Evolutionary conservation across 2,888 invertebrate species (phyloP).

Genomic region (Hofmannophila pseudospretella): DNA sequence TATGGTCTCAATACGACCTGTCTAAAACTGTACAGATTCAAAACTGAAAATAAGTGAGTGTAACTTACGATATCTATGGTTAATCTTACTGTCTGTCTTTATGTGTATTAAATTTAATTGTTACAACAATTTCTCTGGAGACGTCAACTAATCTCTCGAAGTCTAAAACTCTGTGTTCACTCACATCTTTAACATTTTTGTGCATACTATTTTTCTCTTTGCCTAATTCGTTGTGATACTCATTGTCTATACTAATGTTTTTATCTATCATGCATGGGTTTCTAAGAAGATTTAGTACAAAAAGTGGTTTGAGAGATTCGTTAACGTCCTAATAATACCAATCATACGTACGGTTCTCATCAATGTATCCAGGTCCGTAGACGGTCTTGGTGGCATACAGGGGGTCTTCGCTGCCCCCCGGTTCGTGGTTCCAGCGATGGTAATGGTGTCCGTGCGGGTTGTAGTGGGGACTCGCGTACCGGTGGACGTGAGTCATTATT

Average conservation of each 20-base stretch:
- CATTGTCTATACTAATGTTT: conserved; percentile 1
- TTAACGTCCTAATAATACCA: conserved; percentile 35
- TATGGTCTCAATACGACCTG: conserved; percentile 16
- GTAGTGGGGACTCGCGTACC: conserved; percentile 73
- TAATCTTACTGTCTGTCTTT: conserved; percentile 49
- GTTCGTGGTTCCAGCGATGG: conserved; percentile 73
- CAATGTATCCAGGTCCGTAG: conserved; percentile 73
- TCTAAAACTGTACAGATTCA: conserved; percentile 51
- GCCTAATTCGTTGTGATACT: conserved; percentile 1
- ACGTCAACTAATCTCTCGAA: conserved; percentile 47
- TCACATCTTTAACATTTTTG: conserved; percentile 1
- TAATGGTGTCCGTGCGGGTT: conserved; percentile 70
- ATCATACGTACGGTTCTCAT: conserved; percentile 75
- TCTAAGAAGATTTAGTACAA: conserved; percentile 8
- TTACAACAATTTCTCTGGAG: conserved; percentile 34
- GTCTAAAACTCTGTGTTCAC: conserved; percentile 9
- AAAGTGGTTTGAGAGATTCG: conserved; percentile 25
- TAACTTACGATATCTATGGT: conserved; percentile 76
- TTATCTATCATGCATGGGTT: conserved; percentile 10
- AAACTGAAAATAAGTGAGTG: conserved; percentile 51
- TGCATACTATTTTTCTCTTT: conserved; percentile 3
- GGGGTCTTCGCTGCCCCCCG: conserved; percentile 71
- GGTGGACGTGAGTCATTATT: conserved; percentile 71
- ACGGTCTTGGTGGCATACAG: conserved; percentile 77
- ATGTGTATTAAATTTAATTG: conserved; percentile 28